Percentiles rank a stretch among this genome's conserved stretches.
These are phyloP conservation scores for Leucopsar rothschildi DNA, from an alignment of 2,113 vertebrate genomes.

Conservation along the genomic window DNA sequence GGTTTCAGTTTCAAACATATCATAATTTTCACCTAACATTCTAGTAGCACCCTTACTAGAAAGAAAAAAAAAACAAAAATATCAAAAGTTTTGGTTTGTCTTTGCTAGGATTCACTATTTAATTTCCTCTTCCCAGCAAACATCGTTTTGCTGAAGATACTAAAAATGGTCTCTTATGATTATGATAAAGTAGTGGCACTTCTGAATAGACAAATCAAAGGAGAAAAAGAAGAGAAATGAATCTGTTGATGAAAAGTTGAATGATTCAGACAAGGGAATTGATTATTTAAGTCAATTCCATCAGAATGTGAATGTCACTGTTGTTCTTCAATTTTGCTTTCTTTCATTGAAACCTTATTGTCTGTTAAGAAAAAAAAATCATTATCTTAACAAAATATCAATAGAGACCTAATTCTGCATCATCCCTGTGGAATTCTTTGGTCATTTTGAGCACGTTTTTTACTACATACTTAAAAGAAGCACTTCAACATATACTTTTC, in stretches of 20 bases:
- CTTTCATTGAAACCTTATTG: background rate
- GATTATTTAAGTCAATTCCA: constrained; percentile 54
- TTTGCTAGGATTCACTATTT: background rate
- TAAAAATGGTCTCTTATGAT: constrained; percentile 31
- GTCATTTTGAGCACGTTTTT: background rate
- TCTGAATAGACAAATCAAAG: constrained; percentile 59
- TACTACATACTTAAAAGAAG: background rate
- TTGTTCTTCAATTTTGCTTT: constrained; percentile 14
- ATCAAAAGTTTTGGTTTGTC: background rate
- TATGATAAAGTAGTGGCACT: constrained; percentile 18
- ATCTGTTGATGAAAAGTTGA: constrained; percentile 41
- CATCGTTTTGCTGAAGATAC: background rate
- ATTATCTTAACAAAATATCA: background rate
- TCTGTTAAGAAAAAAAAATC: background rate
- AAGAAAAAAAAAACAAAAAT: background rate
- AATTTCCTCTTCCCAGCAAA: background rate
- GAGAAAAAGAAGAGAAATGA: background rate
- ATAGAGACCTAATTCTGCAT: background rate
- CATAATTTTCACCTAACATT: background rate
- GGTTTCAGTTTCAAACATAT: background rate
- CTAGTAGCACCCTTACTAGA: background rate
- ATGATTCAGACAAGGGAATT: constrained; percentile 37
- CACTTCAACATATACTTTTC: background rate
- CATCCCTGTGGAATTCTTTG: background rate
- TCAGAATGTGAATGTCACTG: constrained; percentile 34